Percentiles rank a stretch among this genome's conserved stretches.
phyloP scores from a whole-genome alignment of 2,113 vertebrate genomes.

The Mastomys coucha region DNA sequence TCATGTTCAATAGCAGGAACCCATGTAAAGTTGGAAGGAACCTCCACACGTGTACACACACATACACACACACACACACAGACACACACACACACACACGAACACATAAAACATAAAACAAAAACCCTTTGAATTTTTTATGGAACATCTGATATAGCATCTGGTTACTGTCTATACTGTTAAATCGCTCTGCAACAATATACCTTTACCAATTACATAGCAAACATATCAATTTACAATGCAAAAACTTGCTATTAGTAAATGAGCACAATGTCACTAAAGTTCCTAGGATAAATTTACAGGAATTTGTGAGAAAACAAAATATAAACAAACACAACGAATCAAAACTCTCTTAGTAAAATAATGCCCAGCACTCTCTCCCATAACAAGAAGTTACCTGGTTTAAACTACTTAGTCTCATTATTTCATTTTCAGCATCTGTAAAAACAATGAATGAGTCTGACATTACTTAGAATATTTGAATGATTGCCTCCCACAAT shows the following conservation, averaged over 20 bases:
- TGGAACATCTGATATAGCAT: constrained; percentile 2
- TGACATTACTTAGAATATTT: constrained; percentile 70
- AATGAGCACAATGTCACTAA: constrained; percentile 42
- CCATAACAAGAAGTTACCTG: constrained; percentile 88
- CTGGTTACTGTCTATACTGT: neutral
- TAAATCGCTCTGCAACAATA: neutral
- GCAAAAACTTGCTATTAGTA: constrained; percentile 17
- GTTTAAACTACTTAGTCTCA: constrained; percentile 87
- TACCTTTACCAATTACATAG: neutral
- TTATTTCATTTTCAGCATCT: constrained; percentile 93
- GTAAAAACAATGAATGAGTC: constrained; percentile 77
- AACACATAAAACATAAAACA: neutral
- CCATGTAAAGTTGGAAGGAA: neutral
- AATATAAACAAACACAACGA: constrained; percentile 40
- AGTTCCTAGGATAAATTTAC: constrained; percentile 31
- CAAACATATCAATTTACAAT: neutral
- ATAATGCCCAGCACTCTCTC: constrained; percentile 41
- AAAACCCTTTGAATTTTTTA: constrained; percentile 31
- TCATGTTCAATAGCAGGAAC: neutral
- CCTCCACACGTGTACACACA: too few relatives aligned
- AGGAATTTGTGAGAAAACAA: constrained; percentile 23
- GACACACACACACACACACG: too few relatives aligned
- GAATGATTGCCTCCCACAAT: neutral
- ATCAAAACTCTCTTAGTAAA: constrained; percentile 49
- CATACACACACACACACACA: neutral